Conservation (phyloP, 2,797 vertebrate genomes). For the Mormyrus hasselquistii region DNA sequence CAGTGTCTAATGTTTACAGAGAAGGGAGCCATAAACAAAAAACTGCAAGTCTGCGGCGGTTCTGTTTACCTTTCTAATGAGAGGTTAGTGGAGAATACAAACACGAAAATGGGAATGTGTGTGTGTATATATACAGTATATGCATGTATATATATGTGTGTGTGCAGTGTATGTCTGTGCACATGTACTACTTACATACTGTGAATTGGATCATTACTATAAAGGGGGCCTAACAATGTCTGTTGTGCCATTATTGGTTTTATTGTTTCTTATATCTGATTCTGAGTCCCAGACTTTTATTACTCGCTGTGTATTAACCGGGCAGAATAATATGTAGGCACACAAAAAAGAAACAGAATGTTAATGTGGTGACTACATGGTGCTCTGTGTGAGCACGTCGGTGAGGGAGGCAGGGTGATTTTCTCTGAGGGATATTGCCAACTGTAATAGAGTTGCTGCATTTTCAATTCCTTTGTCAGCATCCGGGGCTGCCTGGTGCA, state of each 20-base stretch:
- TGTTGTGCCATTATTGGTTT: background rate
- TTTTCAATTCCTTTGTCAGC: slow-evolving; percentile 1
- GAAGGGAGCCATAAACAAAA: background rate
- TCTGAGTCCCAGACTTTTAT: background rate
- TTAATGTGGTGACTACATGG: background rate
- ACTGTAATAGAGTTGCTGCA: slow-evolving; percentile 12
- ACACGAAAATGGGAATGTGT: background rate
- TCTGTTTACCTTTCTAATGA: background rate
- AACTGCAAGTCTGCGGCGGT: background rate
- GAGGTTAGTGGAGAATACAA: background rate
- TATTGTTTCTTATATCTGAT: background rate
- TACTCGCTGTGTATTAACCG: background rate
- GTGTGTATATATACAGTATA: background rate
- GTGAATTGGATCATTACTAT: background rate
- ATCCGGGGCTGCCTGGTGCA: background rate
- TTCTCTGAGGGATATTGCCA: slow-evolving; percentile 13
- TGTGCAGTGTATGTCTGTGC: background rate
- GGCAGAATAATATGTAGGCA: background rate
- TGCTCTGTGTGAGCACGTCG: background rate
- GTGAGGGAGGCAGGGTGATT: background rate
- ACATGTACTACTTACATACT: background rate
- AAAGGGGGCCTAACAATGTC: background rate
- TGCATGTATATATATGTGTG: background rate
- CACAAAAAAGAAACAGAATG: background rate
- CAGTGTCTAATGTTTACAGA: background rate